Evolutionary conservation across 2,888 invertebrate genomes (phyloP).

Genomic region (Stenurella melanura): DNA sequence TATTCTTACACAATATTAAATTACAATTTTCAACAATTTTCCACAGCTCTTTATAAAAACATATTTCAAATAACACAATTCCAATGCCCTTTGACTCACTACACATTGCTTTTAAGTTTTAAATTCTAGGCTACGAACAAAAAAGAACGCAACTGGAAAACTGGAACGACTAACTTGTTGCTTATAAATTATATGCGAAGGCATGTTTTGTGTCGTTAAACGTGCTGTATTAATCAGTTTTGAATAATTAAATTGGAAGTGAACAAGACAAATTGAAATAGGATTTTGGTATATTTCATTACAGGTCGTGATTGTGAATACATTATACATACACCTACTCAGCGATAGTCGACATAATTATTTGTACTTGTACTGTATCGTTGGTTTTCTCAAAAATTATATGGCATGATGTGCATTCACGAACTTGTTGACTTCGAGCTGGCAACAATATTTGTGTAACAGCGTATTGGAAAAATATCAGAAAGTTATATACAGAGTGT

Average conservation of each 20-base stretch:
- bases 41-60: too few species aligned
- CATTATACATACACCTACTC: slow-evolving; percentile 14
- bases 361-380: not conserved
- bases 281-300: slow-evolving; percentile 49
- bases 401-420: too few species aligned
- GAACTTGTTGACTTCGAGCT: too few species aligned
- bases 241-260: slow-evolving; percentile 50
- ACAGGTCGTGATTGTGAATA: slow-evolving; percentile 50
- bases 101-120: not conserved
- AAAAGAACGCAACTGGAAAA: not conserved
- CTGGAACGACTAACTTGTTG: slow-evolving; percentile 21
- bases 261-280: slow-evolving; percentile 53
- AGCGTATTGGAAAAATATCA: too few species aligned
- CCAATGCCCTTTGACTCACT: too few species aligned
- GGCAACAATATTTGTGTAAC: too few species aligned
- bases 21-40: too few species aligned
- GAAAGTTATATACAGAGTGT: too few species aligned
- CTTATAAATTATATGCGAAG: slow-evolving; percentile 45
- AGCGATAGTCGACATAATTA: not conserved
- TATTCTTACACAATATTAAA: too few species aligned
- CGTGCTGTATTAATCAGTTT: slow-evolving; percentile 52
- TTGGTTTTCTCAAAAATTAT: too few species aligned
- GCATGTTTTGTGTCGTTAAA: slow-evolving; percentile 49
- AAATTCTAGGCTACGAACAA: not conserved
- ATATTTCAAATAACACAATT: too few species aligned